Evolutionary conservation across 2,888 invertebrate genomes (phyloP).

Genomic region (Arctia plantaginis): DNA sequence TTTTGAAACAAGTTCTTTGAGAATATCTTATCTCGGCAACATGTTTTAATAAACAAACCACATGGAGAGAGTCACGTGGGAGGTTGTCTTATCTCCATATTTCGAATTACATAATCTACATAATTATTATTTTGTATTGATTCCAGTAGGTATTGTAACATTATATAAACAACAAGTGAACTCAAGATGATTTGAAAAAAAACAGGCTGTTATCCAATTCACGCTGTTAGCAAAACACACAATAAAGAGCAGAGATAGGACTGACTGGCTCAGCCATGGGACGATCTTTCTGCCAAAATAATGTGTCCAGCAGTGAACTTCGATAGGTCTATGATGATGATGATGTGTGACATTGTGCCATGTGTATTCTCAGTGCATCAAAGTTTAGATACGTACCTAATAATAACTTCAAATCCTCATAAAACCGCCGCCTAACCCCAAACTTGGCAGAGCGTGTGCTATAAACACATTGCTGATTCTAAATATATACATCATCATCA

Average conservation of each 20-base stretch:
- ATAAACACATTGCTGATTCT: too few relatives aligned
- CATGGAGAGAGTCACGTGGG: background rate
- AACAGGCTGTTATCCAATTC: background rate
- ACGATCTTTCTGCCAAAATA: too few relatives aligned
- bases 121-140: background rate
- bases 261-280: too few relatives aligned
- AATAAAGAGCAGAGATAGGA: background rate
- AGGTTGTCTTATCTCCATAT: background rate
- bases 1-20: background rate
- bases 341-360: too few relatives aligned
- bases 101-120: background rate
- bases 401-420: too few relatives aligned
- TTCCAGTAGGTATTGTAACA: background rate
- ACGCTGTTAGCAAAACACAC: background rate
- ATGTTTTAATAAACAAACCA: background rate
- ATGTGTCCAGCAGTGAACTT: too few relatives aligned
- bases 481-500: too few relatives aligned
- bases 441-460: too few relatives aligned
- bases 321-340: too few relatives aligned
- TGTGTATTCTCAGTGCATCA: too few relatives aligned
- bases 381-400: too few relatives aligned
- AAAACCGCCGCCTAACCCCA: too few relatives aligned
- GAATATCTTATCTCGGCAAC: background rate
- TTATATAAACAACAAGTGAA: background rate
- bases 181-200: background rate